Evolutionary conservation across 2,113 vertebrate genomes (phyloP), one percentile per base, ranked within the genome.

Genomic region (Ophiodon elongatus): DNA sequence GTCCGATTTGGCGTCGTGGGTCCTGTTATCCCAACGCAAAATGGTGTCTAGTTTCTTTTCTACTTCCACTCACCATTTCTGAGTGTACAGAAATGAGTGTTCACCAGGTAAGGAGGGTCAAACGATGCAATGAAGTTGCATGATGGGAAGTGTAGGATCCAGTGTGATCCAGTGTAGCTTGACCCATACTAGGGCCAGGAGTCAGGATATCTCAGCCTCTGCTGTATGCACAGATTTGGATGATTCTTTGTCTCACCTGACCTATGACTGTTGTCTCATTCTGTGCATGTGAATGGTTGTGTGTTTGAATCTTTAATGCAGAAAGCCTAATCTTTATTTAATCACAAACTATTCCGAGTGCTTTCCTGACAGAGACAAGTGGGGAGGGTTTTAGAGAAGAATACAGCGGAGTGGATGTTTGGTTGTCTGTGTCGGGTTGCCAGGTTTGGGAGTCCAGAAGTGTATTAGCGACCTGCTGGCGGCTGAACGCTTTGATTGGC

Each of bases 291-390:
- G 65, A 27, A 50, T 37, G 76, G 54, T 57, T 43, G 56, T 73
- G 70, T 50, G 56, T 85, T 65, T 91, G 64, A 76, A 94, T 91
- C 71, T 93, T 92, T 94, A 90, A 94, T 93, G 86, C 71, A 84
- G 68, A 78, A 59, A 68, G 72, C 65, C 83, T 93, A 91, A 94
- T 94, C 93, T 94, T 92, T 95, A 91, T 94, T 93, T 92, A 93
- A 95, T 94, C 88, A 88, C 77, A 82, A 87, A 89, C 91, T 90
- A 81, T 93, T 92, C 92, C 39, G 11, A 92, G 91, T 87, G 80
- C 77, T 73, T 90, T 67, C 63, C 76, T 89, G 90, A 82, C 82
- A 84, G 45, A 72, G 59, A 73, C 21, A 1, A 50, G 73, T 5
- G 41, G 15, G 63, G 71, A 74, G 41, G n/a, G 65, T 39, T 69